Percentiles rank a stretch among this genome's conserved stretches.
Evolutionary conservation across 2,797 vertebrate species (phyloP).

Genomic region (Vipera latastei): DNA sequence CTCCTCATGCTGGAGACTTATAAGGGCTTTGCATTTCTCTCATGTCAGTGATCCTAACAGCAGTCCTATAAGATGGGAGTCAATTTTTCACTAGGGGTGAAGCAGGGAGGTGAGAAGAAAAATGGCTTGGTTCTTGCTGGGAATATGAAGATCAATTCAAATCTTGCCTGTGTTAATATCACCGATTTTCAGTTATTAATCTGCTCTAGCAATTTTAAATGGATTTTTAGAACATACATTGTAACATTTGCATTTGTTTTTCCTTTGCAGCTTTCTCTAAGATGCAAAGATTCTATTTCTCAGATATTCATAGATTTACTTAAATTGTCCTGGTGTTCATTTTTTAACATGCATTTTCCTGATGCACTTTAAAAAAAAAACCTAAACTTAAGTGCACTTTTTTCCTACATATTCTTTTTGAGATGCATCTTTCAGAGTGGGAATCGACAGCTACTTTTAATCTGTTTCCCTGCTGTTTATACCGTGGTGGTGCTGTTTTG

Average conservation of each 20-base stretch:
- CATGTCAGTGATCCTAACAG: neutral
- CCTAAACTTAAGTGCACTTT: neutral
- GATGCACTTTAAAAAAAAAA: neutral
- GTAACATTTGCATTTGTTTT: neutral
- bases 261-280: neutral
- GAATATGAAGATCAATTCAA: neutral
- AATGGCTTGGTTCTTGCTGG: neutral
- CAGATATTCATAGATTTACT: conserved; percentile 26
- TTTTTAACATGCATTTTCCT: neutral
- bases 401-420: neutral
- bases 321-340: conserved; percentile 7
- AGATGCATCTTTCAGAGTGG: neutral
- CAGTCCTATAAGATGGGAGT: neutral
- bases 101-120: neutral
- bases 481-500: neutral
- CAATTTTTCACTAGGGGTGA: neutral
- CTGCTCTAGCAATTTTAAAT: neutral
- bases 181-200: neutral
- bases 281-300: neutral
- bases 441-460: neutral
- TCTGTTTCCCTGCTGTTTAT: neutral
- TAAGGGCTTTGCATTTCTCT: neutral
- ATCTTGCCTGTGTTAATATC: neutral
- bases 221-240: neutral
- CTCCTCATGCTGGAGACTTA: neutral